Conservation (phyloP, 1,140 invertebrate species). For the Colletes latitarsis region DNA sequence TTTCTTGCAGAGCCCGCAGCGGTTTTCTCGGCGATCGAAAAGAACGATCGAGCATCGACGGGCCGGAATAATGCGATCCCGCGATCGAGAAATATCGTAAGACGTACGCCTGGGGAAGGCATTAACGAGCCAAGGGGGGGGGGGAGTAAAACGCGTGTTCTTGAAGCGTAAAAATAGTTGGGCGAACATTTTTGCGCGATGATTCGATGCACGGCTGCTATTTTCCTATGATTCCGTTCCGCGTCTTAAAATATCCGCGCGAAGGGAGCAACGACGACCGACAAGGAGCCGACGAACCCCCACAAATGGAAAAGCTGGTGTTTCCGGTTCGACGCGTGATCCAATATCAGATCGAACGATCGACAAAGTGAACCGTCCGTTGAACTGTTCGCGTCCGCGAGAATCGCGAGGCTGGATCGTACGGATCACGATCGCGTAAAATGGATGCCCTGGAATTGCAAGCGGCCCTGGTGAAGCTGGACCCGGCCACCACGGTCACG, state of each 20-base stretch:
- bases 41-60: too few species aligned
- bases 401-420: not conserved
- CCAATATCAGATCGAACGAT: constrained; percentile 13
- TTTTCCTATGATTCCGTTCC: constrained; percentile 4
- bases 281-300: not conserved
- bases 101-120: too few species aligned
- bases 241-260: not conserved
- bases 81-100: too few species aligned
- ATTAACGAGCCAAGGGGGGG: too few species aligned
- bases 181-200: constrained; percentile 46
- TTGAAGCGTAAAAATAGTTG: not conserved
- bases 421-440: not conserved
- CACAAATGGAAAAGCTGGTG: constrained; percentile 31
- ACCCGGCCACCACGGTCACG: constrained; percentile 78
- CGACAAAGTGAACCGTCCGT: not conserved
- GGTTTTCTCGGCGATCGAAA: too few species aligned
- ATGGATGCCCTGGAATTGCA: constrained; percentile 79
- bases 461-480: constrained; percentile 78
- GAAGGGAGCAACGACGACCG: not conserved
- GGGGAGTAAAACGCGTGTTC: too few species aligned
- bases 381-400: not conserved
- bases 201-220: constrained; percentile 36
- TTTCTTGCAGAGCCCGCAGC: too few species aligned
- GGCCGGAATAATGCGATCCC: too few species aligned
- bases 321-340: constrained; percentile 7